A percentile compares a stretch with the other conserved stretches of the same genome.
Conservation (phyloP, 2,113 vertebrate species). For the Poeciliopsis occidentalis region DNA sequence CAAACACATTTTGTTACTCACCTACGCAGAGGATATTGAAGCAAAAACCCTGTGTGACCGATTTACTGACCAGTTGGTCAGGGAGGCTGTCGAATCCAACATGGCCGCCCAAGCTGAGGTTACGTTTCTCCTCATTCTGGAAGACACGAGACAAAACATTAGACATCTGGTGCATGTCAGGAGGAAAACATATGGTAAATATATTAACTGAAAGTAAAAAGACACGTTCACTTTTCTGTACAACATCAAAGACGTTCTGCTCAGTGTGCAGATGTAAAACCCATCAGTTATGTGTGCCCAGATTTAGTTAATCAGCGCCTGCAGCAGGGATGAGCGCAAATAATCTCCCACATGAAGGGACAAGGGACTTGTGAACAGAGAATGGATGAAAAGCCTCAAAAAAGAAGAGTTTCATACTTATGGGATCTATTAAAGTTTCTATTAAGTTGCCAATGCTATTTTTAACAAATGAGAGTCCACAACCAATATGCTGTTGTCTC, state of each 20-base stretch:
- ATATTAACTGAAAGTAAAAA: conserved; percentile 25
- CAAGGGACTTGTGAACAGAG: conserved; percentile 12
- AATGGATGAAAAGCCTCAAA: neutral
- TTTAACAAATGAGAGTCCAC: neutral
- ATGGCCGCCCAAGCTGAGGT: conserved; percentile 90
- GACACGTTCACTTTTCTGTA: conserved; percentile 47
- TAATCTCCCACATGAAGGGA: conserved; percentile 27
- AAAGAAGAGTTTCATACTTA: neutral
- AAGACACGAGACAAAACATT: conserved; percentile 30
- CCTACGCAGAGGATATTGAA: conserved; percentile 99
- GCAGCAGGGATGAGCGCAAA: conserved; percentile 39
- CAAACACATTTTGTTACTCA: conserved; percentile 76
- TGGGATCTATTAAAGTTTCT: neutral
- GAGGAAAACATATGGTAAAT: conserved; percentile 25
- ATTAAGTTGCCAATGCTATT: neutral
- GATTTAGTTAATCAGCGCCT: conserved; percentile 26
- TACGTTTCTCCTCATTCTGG: conserved; percentile 92
- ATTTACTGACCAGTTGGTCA: conserved; percentile 98
- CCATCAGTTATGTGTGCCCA: conserved; percentile 12
- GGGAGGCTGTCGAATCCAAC: conserved; percentile 98
- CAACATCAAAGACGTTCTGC: conserved; percentile 34
- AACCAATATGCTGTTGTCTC: neutral
- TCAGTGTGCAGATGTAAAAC: conserved; percentile 42
- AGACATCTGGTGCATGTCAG: conserved; percentile 9
- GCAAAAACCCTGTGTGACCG: conserved; percentile 96